Evolutionary conservation across 1,140 invertebrate species (phyloP).

Genomic region (Zaprionus vittiger): DNA sequence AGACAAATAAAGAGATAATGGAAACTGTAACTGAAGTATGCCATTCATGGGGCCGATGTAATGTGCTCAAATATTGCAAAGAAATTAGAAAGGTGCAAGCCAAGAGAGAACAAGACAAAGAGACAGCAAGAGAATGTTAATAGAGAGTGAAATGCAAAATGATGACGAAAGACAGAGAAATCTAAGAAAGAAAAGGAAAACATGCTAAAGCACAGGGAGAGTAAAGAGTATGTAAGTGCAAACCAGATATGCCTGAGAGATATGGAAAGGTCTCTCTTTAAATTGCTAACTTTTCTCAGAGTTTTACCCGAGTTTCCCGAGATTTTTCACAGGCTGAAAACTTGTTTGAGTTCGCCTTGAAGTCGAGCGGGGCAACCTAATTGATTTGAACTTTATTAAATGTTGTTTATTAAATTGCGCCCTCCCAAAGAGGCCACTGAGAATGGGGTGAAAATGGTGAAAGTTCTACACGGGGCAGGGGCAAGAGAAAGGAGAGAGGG

Average conservation of each 20-base stretch:
- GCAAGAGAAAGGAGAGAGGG: not conserved
- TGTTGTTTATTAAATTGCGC: constrained; percentile 47
- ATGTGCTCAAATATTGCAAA: too few species aligned
- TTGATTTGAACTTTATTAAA: constrained; percentile 30
- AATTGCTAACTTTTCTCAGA: not conserved
- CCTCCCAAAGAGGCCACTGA: not conserved
- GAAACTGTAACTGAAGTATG: too few species aligned
- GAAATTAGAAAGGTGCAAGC: not conserved
- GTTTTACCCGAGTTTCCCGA: not conserved
- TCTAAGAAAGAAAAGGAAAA: not conserved
- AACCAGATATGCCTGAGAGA: not conserved
- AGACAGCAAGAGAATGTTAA: not conserved
- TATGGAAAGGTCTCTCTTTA: not conserved
- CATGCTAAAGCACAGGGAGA: not conserved
- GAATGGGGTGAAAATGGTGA: constrained; percentile 10
- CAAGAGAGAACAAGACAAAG: not conserved
- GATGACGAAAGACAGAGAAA: not conserved
- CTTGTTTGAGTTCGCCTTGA: not conserved
- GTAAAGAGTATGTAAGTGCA: not conserved
- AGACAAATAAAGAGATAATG: too few species aligned
- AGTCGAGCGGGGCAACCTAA: constrained; percentile 14
- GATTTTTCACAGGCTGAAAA: not conserved
- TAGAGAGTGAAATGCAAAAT: not conserved
- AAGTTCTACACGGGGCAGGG: constrained; percentile 8
- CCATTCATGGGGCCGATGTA: too few species aligned